These are phyloP conservation scores for Latrodectus geometricus DNA, from an alignment of 1,140 invertebrate species.

Conservation along the genomic window DNA sequence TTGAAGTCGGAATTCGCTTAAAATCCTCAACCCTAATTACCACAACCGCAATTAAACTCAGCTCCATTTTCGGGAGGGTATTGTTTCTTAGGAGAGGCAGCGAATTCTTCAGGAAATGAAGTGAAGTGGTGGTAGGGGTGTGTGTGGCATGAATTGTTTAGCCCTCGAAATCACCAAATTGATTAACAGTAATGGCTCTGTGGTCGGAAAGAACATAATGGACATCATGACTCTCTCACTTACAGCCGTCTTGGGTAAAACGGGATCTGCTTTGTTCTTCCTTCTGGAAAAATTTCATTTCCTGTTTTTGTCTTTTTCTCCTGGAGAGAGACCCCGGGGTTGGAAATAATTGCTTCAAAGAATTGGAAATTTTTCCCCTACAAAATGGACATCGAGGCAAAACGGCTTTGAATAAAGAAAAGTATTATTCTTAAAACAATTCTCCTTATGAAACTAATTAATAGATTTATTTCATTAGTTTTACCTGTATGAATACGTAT, in stretches of 20 bases:
- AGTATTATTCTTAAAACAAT: too few species aligned
- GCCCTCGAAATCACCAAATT: constrained; percentile 57
- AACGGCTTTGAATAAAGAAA: too few species aligned
- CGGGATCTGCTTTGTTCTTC: background rate
- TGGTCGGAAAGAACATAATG: constrained; percentile 56
- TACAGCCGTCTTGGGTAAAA: constrained; percentile 12
- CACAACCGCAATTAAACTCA: constrained; percentile 44
- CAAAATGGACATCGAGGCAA: too few species aligned
- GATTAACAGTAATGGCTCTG: constrained; percentile 58
- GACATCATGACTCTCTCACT: constrained; percentile 29
- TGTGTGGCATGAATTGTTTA: constrained; percentile 44
- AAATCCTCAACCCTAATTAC: constrained; percentile 37
- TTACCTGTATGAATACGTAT: too few species aligned
- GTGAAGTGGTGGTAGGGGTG: background rate
- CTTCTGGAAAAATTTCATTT: background rate
- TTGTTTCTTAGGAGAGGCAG: background rate
- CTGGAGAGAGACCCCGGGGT: background rate
- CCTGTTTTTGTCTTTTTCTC: background rate
- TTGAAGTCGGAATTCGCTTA: constrained; percentile 42
- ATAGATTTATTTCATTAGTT: too few species aligned
- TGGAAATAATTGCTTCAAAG: too few species aligned
- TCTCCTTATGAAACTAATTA: too few species aligned
- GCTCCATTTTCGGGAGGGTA: constrained; percentile 5
- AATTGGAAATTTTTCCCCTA: too few species aligned
- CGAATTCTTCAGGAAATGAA: constrained; percentile 2